Conservation (phyloP, 2,797 vertebrate species). For the Pangasius mekongensis region DNA sequence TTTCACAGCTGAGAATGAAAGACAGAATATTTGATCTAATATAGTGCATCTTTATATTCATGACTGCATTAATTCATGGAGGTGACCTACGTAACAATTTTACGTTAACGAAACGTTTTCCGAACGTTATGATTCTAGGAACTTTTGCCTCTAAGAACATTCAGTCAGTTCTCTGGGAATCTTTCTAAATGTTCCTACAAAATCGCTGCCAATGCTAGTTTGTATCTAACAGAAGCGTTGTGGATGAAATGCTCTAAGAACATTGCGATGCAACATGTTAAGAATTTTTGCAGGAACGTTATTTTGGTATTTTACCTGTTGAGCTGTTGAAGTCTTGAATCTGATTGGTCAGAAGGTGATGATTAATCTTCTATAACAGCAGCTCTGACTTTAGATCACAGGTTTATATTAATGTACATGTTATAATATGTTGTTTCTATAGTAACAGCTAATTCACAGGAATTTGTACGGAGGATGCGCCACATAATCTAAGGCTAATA, state of each 20-base stretch:
- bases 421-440: constrained; percentile 16
- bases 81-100: not conserved
- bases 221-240: not conserved
- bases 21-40: not conserved
- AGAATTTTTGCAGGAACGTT: not conserved
- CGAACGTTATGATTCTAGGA: not conserved
- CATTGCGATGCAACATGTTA: not conserved
- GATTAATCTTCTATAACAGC: not conserved
- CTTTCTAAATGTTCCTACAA: not conserved
- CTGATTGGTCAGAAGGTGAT: not conserved
- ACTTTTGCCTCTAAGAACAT: not conserved
- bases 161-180: not conserved
- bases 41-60: constrained; percentile 2
- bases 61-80: not conserved
- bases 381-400: not conserved
- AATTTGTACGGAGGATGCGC: not conserved
- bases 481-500: constrained; percentile 14
- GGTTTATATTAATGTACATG: not conserved
- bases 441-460: constrained; percentile 5
- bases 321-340: not conserved
- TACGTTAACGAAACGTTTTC: not conserved
- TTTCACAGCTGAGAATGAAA: not conserved
- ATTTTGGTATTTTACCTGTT: not conserved
- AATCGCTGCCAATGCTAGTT: not conserved
- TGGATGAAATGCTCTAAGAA: not conserved